Base-by-base conservation (phyloP, 1,140 invertebrate species). In the Drosophila rhopaloa region DNA sequence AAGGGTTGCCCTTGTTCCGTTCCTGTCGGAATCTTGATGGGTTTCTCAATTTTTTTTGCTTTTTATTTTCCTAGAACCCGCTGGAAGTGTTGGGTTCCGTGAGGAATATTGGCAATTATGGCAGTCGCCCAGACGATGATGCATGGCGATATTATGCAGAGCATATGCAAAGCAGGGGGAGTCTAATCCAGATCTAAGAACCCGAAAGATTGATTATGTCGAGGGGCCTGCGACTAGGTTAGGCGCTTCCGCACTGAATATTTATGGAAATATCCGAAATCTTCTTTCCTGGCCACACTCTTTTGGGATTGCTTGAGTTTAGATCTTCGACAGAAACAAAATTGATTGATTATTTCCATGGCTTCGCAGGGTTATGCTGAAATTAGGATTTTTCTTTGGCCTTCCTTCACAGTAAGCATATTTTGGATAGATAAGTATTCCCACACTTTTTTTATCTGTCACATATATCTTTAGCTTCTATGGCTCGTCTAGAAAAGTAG, bases 111-210 rank as follows among this genome's bases (percentile, higher is more conserved):
- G 53, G 58, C 63, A 82, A 78, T 82, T 78, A 82, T 63, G 44
- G 43, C 75, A 58, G 61, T 29, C 46, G 57, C 35, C 41, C 32
- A 4, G 24, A 29, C 14, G 60, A 59, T 77, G 73, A 77, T 81
- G 79, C 79, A 81, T 81, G 68, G 41, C 37, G 48, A 81, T 81
- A 61, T 74, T 73, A 72, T 79, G 43, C 48, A 60, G 41, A 73
- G 43, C 27, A 24, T 54, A 71, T 77, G 58, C 59, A 78, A 55
- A 78, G 61, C 62, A 63, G 37, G n/a, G 48, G 48, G 38, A 57
- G 40, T 55, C 47, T 70, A 70, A 67, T 54, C 56, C 56, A 60
- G 73, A 68, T 66, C 61, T 71, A 50, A 40, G 16, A 44, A 16
- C n/a, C 44, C 50, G 9, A 16, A 66, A 66, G 61, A 76, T 76